Evolutionary conservation across 1,140 invertebrate genomes (phyloP).

Genomic region (Latrodectus geometricus): DNA sequence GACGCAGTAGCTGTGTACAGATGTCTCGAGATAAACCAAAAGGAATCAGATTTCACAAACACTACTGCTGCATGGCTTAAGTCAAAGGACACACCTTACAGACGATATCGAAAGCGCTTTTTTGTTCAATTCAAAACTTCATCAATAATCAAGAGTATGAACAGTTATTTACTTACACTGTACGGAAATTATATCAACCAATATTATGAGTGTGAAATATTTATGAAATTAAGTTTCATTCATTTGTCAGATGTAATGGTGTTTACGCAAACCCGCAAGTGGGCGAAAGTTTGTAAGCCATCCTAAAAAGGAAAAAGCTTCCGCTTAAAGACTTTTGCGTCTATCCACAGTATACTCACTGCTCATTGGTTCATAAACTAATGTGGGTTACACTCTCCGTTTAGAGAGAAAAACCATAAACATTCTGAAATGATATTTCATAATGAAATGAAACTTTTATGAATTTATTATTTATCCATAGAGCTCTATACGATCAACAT

Average conservation of each 20-base stretch:
- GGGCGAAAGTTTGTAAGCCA: conserved; percentile 60
- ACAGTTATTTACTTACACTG: conserved; percentile 21
- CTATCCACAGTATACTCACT: background rate
- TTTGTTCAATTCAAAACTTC: background rate
- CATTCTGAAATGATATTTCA: no score
- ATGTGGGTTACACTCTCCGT: conserved; percentile 3
- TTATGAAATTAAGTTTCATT: conserved; percentile 21
- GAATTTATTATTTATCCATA: no score
- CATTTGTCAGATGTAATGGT: conserved; percentile 49
- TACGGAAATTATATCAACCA: background rate
- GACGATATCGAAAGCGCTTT: background rate
- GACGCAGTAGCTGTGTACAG: background rate
- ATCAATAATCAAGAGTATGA: background rate
- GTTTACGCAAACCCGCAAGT: conserved; percentile 27
- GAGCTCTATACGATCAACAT: no score
- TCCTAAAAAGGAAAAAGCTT: conserved; percentile 56
- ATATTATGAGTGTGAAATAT: background rate
- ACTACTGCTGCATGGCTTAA: conserved; percentile 18
- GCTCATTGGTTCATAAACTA: conserved; percentile 30
- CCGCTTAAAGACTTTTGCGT: conserved; percentile 6
- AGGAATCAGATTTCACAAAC: conserved; percentile 57
- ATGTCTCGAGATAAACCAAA: conserved; percentile 2
- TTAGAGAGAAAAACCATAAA: no score
- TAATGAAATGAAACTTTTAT: no score
- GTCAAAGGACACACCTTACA: conserved; percentile 52